A percentile compares a stretch with the other conserved stretches of the same genome.
These are phyloP conservation scores for Clitarchus hookeri DNA, from an alignment of 2,888 invertebrate species.

Conservation along the genomic window DNA sequence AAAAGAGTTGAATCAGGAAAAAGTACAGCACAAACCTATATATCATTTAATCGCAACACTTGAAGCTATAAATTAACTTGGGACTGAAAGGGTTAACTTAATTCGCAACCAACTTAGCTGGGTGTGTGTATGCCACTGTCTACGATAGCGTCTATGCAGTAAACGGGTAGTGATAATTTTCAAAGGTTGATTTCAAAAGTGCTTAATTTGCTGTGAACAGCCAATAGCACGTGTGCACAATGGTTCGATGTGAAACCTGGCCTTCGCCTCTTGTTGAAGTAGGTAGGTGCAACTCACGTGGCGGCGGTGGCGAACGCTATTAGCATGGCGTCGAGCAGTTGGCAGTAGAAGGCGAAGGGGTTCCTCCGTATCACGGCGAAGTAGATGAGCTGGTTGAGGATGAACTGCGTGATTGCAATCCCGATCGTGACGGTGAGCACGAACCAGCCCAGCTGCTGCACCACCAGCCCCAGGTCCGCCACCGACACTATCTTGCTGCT, in stretches of 20 bases:
- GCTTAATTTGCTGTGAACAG: too few species aligned
- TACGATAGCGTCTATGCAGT: too few species aligned
- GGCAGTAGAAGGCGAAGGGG: slow-evolving; percentile 84
- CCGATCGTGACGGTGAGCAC: slow-evolving; percentile 82
- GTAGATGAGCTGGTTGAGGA: slow-evolving; percentile 84
- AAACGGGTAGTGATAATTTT: too few species aligned
- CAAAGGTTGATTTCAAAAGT: too few species aligned
- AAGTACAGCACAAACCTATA: too few species aligned
- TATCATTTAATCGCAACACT: too few species aligned
- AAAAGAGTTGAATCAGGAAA: too few species aligned
- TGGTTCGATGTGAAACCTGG: not conserved
- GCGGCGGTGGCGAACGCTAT: slow-evolving; percentile 91
- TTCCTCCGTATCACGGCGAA: slow-evolving; percentile 78
- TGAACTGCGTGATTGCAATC: slow-evolving; percentile 80
- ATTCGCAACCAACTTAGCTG: too few species aligned
- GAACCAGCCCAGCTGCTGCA: slow-evolving; percentile 68
- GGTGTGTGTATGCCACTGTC: too few species aligned
- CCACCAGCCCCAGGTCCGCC: slow-evolving; percentile 67
- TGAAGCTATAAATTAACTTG: too few species aligned
- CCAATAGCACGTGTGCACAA: too few species aligned
- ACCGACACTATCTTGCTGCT: slow-evolving; percentile 79
- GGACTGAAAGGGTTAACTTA: too few species aligned
- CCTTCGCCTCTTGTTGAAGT: not conserved
- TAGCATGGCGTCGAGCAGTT: slow-evolving; percentile 79
- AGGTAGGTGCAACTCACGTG: slow-evolving; percentile 68